These are phyloP conservation scores for Prionailurus bengalensis DNA, from an alignment of 2,113 vertebrate species.

Conservation along the genomic window DNA sequence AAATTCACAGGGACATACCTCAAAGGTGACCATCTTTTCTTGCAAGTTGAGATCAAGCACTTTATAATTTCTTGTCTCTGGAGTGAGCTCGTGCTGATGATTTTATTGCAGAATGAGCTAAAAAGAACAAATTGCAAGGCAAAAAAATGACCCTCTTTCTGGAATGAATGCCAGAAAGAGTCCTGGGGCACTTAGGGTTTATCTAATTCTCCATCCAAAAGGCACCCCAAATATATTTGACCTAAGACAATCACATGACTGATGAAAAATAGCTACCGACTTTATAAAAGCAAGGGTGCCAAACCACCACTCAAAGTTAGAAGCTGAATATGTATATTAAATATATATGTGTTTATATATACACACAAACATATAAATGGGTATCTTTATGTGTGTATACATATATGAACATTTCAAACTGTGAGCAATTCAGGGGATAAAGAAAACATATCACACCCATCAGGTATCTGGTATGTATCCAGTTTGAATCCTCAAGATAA, in stretches of 20 bases:
- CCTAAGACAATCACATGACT: neutral
- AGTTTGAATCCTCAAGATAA: neutral
- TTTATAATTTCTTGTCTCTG: neutral
- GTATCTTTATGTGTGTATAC: neutral
- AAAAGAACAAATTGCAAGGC: neutral
- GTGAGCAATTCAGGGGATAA: neutral
- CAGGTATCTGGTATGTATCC: neutral
- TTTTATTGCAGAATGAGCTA: neutral
- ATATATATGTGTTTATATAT: neutral
- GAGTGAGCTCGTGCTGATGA: neutral
- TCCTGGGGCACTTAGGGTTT: constrained; percentile 5
- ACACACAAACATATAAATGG: neutral
- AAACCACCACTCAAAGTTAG: neutral
- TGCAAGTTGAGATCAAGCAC: neutral
- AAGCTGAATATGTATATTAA: constrained; percentile 27
- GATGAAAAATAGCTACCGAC: neutral
- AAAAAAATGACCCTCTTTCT: neutral
- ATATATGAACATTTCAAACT: neutral
- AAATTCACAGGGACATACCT: neutral
- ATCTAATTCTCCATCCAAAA: neutral
- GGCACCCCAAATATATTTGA: neutral
- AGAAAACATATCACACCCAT: neutral
- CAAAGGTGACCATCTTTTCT: constrained; percentile 33
- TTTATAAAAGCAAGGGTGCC: neutral
- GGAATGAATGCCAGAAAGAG: neutral